These are phyloP conservation scores for Hololepta plana DNA, from an alignment of 2,888 invertebrate genomes.

Conservation along the genomic window DNA sequence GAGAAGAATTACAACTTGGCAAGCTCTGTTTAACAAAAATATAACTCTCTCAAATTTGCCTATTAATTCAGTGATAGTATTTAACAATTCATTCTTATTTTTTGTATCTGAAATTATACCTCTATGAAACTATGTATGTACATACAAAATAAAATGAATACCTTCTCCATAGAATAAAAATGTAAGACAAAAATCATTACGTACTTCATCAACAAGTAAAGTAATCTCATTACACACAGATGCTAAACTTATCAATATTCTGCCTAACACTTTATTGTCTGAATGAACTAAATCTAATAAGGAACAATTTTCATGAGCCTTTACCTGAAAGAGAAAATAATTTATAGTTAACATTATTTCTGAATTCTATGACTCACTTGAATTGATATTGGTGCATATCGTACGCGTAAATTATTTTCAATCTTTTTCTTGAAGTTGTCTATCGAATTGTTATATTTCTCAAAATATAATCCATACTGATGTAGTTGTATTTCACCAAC, in stretches of 20 bases:
- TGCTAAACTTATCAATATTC: slow-evolving; percentile 61
- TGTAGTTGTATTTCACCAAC: slow-evolving; percentile 34
- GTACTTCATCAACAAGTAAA: slow-evolving; percentile 46
- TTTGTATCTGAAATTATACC: too few relatives aligned
- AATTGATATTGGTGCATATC: slow-evolving; percentile 13
- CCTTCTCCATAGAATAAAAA: slow-evolving; percentile 48
- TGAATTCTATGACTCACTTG: slow-evolving; percentile 11
- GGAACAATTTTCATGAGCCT: slow-evolving; percentile 42
- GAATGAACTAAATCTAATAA: slow-evolving; percentile 57
- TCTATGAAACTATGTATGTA: too few relatives aligned
- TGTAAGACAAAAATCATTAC: slow-evolving; percentile 38
- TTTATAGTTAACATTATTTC: slow-evolving; percentile 5
- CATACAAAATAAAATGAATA: slow-evolving; percentile 3
- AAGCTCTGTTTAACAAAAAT: slow-evolving; percentile 49
- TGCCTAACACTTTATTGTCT: slow-evolving; percentile 65
- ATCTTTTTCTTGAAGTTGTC: slow-evolving; percentile 20
- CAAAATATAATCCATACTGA: slow-evolving; percentile 33
- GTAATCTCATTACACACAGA: slow-evolving; percentile 63
- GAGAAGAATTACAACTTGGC: slow-evolving; percentile 51
- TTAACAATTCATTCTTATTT: too few relatives aligned
- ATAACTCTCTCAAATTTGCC: slow-evolving; percentile 32
- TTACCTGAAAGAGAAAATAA: slow-evolving; percentile 16
- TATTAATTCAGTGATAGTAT: too few relatives aligned
- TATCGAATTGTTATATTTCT: slow-evolving; percentile 24
- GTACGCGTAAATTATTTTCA: slow-evolving; percentile 13